Evolutionary conservation across 2,113 vertebrate genomes (phyloP).

Genomic region (Sceloporus tristichus): DNA sequence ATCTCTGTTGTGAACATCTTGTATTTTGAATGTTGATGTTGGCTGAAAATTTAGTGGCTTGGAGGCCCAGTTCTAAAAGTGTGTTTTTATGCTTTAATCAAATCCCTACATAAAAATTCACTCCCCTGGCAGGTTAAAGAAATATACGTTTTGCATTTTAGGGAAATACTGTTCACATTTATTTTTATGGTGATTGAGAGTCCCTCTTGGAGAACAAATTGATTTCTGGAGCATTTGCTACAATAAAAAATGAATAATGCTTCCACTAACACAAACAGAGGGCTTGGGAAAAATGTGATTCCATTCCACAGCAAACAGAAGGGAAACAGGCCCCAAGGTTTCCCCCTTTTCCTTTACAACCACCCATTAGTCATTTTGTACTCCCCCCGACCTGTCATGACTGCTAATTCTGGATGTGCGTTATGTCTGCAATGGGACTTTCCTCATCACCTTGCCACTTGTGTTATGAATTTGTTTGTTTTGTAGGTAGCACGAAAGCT

Average conservation of each 20-base stretch:
- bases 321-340: background rate
- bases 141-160: constrained; percentile 42
- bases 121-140: constrained; percentile 27
- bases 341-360: background rate
- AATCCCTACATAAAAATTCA: constrained; percentile 35
- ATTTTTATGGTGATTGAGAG: constrained; percentile 45
- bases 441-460: background rate
- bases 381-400: background rate
- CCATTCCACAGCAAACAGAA: constrained; percentile 11
- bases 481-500: too few relatives aligned
- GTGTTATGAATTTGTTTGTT: too few relatives aligned
- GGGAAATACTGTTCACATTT: constrained; percentile 4
- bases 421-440: constrained; percentile 35
- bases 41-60: constrained; percentile 12
- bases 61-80: background rate
- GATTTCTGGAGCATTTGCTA: constrained; percentile 55
- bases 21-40: constrained; percentile 4
- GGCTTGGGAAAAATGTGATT: constrained; percentile 26
- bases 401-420: constrained; percentile 31
- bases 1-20: constrained; percentile 11
- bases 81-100: constrained; percentile 9
- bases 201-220: constrained; percentile 51
- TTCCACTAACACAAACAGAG: constrained; percentile 36
- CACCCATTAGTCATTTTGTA: background rate
- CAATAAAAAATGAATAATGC: constrained; percentile 34